These are phyloP conservation scores for Malurus leucopterus DNA, from an alignment of 2,797 vertebrate species.

Conservation along the genomic window DNA sequence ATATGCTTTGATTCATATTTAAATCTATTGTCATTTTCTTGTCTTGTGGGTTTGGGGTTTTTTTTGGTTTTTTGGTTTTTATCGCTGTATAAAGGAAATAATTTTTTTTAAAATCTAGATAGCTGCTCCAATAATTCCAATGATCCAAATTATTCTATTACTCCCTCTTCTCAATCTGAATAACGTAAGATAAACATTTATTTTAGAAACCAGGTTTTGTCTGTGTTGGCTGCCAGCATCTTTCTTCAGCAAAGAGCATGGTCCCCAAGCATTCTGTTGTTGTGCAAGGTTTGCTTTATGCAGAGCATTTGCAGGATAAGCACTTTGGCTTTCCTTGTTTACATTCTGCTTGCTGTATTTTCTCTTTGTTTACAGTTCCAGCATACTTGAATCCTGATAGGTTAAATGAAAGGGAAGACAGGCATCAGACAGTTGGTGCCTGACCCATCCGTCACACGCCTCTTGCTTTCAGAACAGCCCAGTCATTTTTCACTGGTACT, in stretches of 20 bases:
- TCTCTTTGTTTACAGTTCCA: slow-evolving; percentile 21
- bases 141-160: neutral
- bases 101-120: neutral
- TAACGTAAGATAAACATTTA: neutral
- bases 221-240: neutral
- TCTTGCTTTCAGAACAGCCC: slow-evolving; percentile 37
- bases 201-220: slow-evolving; percentile 31
- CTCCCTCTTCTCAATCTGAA: neutral
- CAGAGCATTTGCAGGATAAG: neutral
- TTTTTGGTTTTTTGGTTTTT: neutral
- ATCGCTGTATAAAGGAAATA: neutral
- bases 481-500: slow-evolving; percentile 25
- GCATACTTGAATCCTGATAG: slow-evolving; percentile 2
- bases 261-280: neutral
- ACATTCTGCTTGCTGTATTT: slow-evolving; percentile 29
- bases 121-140: neutral
- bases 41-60: fast-evolving
- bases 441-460: neutral
- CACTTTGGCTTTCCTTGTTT: slow-evolving; percentile 21
- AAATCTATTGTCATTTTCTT: neutral
- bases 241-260: neutral
- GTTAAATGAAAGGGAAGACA: slow-evolving; percentile 26
- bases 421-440: neutral
- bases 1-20: neutral
- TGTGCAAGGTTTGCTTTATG: slow-evolving; percentile 16